These are phyloP conservation scores for Conus betulinus DNA, from an alignment of 1,140 invertebrate genomes.

Conservation along the genomic window DNA sequence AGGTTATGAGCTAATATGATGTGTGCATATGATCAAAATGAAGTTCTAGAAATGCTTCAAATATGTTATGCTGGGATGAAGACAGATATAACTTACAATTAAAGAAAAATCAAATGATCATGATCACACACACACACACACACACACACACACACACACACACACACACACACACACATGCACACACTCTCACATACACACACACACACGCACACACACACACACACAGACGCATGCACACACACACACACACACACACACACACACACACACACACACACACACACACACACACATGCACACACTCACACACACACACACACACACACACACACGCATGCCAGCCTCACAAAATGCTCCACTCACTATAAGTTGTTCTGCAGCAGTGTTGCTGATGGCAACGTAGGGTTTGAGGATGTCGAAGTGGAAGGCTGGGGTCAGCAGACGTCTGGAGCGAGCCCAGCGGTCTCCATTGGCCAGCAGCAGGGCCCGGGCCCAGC, in stretches of 20 bases:
- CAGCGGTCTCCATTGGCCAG: slow-evolving; percentile 84
- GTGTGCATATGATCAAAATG: no score
- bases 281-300: background rate
- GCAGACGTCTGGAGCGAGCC: slow-evolving; percentile 86
- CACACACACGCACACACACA: background rate
- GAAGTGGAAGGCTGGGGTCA: slow-evolving; percentile 93
- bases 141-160: background rate
- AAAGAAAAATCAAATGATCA: no score
- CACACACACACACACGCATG: background rate
- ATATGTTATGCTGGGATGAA: no score
- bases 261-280: no score
- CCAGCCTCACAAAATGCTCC: background rate
- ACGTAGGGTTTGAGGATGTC: slow-evolving; percentile 89
- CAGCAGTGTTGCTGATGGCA: slow-evolving; percentile 83
- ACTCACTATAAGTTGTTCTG: slow-evolving; percentile 46
- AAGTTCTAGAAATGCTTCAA: no score
- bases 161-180: background rate
- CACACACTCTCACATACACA: background rate
- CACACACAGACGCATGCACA: background rate
- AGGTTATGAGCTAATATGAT: no score
- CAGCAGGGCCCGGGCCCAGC: slow-evolving; percentile 53
- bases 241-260: no score
- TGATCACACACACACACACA: background rate
- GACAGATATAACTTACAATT: no score
- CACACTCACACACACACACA: background rate